phyloP scores from a whole-genome alignment of 2,888 invertebrate genomes.

The Caprella mutica region DNA sequence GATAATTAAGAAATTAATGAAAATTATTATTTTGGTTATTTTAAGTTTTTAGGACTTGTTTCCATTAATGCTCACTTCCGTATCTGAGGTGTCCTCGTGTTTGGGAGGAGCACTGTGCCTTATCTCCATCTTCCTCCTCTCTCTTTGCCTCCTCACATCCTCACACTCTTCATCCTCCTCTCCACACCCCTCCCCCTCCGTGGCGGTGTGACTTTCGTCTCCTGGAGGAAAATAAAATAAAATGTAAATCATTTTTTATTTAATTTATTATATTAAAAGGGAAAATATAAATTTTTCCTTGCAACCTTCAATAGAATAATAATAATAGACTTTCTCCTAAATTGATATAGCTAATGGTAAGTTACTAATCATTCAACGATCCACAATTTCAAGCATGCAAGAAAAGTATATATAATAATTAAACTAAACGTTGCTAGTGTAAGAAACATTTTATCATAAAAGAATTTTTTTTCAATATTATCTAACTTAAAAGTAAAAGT shows the following conservation, averaged over 20 bases:
- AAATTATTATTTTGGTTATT: too few species aligned
- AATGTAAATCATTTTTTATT: not conserved
- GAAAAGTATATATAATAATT: not conserved
- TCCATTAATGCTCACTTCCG: too few species aligned
- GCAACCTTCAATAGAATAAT: too few species aligned
- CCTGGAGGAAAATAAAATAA: not conserved
- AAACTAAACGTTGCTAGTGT: not conserved
- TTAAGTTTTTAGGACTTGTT: too few species aligned
- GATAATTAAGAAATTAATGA: too few species aligned
- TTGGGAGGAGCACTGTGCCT: conserved; percentile 27
- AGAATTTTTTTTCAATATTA: too few species aligned
- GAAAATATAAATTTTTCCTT: not conserved
- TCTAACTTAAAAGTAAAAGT: too few species aligned
- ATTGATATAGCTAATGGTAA: too few species aligned
- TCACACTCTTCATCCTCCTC: conserved; percentile 38
- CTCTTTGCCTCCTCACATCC: conserved; percentile 40
- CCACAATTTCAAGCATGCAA: not conserved
- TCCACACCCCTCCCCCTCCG: conserved; percentile 35
- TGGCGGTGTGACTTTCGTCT: conserved; percentile 33
- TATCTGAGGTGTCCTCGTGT: conserved; percentile 34
- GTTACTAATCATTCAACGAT: not conserved
- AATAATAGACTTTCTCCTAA: too few species aligned
- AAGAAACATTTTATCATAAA: not conserved
- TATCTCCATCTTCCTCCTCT: conserved; percentile 23
- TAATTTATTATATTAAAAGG: not conserved